Evolutionary conservation across 1,140 invertebrate species (phyloP).

Genomic region (Drosophila sechellia): DNA sequence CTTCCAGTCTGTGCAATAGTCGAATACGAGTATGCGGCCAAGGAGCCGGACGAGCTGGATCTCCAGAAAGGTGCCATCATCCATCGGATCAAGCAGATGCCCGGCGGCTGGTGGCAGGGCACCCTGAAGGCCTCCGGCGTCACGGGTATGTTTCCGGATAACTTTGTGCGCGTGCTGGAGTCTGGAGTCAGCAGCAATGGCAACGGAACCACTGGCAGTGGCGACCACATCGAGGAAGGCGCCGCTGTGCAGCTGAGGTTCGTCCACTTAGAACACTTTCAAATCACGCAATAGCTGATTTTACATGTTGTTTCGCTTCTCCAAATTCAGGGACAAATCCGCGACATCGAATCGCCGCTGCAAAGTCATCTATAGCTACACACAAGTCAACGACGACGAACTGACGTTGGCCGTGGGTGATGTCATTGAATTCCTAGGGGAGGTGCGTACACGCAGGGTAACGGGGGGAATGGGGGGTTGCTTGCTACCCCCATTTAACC

Average conservation of each 20-base stretch:
- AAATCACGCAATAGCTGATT: slow-evolving; percentile 49
- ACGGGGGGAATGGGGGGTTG: not conserved
- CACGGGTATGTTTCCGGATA: slow-evolving; percentile 98
- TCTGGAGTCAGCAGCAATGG: slow-evolving; percentile 50
- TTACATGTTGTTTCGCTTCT: slow-evolving; percentile 22
- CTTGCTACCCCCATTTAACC: slow-evolving; percentile 72
- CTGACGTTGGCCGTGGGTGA: slow-evolving; percentile 93
- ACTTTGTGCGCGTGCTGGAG: slow-evolving; percentile 93
- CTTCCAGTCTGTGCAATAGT: slow-evolving; percentile 90
- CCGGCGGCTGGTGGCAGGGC: slow-evolving; percentile 98
- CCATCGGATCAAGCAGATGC: slow-evolving; percentile 91
- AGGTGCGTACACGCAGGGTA: slow-evolving; percentile 86
- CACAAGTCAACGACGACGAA: slow-evolving; percentile 96
- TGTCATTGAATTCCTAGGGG: slow-evolving; percentile 93
- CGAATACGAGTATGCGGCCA: slow-evolving; percentile 92
- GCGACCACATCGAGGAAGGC: slow-evolving; percentile 62
- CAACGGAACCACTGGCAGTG: slow-evolving; percentile 61
- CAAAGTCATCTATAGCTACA: slow-evolving; percentile 95
- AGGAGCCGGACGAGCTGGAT: slow-evolving; percentile 93
- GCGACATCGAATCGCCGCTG: slow-evolving; percentile 88
- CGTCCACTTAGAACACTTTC: slow-evolving; percentile 26
- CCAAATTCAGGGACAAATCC: slow-evolving; percentile 84
- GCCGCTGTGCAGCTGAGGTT: slow-evolving; percentile 77
- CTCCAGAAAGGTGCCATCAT: slow-evolving; percentile 95
- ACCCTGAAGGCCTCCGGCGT: slow-evolving; percentile 90